These are phyloP conservation scores for Rhopilema esculentum DNA, from an alignment of 30 jellyfish, hydroid and myxozoan species.

Conservation along the genomic window DNA sequence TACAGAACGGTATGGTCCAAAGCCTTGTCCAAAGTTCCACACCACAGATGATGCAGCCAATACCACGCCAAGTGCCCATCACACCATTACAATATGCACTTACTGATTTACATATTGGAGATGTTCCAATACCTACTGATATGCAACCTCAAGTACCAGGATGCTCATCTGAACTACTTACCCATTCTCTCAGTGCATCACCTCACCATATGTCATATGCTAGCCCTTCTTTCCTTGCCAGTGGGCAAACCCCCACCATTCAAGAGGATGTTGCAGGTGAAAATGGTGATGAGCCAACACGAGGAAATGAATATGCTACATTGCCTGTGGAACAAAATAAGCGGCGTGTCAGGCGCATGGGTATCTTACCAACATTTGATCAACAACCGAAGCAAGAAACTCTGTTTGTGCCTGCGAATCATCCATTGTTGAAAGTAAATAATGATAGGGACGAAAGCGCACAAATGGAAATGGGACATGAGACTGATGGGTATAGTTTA, in stretches of 20 bases:
- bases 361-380: constrained; percentile 65
- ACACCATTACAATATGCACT: constrained; percentile 94
- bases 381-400: constrained; percentile 82
- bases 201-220: constrained; percentile 52
- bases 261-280: constrained; percentile 89
- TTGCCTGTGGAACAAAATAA: constrained; percentile 58
- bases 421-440: constrained; percentile 82
- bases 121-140: constrained; percentile 81
- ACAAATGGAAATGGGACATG: constrained; percentile 54
- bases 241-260: constrained; percentile 70
- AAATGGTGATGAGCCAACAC: constrained; percentile 59
- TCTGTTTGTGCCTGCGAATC: constrained; percentile 95
- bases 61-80: constrained; percentile 76
- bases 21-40: constrained; percentile 61
- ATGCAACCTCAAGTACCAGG: constrained; percentile 76
- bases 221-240: constrained; percentile 47
- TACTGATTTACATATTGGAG: constrained; percentile 93
- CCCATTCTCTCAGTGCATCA: constrained; percentile 57
- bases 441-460: constrained; percentile 52
- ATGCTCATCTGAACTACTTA: constrained; percentile 72
- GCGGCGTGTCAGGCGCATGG: constrained; percentile 92
- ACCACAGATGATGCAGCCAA: constrained; percentile 70
- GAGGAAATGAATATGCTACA: constrained; percentile 39
- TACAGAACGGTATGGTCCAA: constrained; percentile 81
- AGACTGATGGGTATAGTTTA: constrained; percentile 34